These are phyloP conservation scores for Clarias gariepinus DNA, from an alignment of 2,113 vertebrate genomes.

Conservation along the genomic window DNA sequence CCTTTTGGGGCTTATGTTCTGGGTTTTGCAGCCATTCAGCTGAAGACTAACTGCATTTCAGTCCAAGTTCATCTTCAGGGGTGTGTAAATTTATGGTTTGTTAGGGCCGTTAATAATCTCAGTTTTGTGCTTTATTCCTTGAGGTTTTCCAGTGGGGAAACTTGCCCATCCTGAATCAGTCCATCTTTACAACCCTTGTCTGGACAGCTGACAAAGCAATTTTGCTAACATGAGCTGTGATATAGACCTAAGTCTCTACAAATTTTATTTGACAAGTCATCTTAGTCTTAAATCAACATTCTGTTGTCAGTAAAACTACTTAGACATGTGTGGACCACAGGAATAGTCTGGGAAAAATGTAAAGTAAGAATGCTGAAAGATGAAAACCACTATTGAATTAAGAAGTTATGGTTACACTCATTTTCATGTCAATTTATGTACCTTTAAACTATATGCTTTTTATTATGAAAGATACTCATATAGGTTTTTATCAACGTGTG, in stretches of 20 bases:
- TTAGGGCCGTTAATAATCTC: neutral
- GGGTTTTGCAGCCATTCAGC: slow-evolving; percentile 7
- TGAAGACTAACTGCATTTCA: slow-evolving; percentile 21
- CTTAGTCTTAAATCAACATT: neutral
- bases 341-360: neutral
- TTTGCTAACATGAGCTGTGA: neutral
- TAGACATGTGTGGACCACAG: neutral
- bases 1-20: slow-evolving; percentile 8
- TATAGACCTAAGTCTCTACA: slow-evolving; percentile 2
- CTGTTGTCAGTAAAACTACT: neutral
- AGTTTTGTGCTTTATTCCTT: neutral
- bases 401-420: neutral
- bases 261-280: slow-evolving; percentile 3
- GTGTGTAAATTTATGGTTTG: slow-evolving; percentile 13
- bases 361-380: neutral
- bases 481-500: too few relatives aligned
- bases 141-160: neutral
- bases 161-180: neutral
- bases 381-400: neutral
- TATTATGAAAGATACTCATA: neutral
- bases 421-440: neutral
- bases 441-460: neutral
- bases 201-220: slow-evolving; percentile 30
- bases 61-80: slow-evolving; percentile 12
- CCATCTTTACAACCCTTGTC: slow-evolving; percentile 15